Evolutionary conservation across 2,797 vertebrate species (phyloP).

Genomic region (Malacoctenus gilli): DNA sequence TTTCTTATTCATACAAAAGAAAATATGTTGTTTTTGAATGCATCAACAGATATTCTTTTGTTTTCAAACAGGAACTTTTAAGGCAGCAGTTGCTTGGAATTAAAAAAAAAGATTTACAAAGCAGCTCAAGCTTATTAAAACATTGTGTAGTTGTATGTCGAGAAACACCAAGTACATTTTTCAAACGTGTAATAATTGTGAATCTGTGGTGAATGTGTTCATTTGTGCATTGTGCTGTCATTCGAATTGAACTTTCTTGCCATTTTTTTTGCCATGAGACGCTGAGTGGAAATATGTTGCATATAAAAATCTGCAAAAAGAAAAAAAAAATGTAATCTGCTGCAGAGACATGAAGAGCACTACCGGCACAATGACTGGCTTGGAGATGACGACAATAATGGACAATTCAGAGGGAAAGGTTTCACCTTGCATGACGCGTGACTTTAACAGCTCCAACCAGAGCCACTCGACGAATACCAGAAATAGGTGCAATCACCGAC

Average conservation of each 20-base stretch:
- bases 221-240: no score
- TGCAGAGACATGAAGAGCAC: conserved; percentile 17
- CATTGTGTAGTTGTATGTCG: no score
- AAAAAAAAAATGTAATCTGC: conserved; percentile 13
- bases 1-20: no score
- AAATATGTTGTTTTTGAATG: no score
- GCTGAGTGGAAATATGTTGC: conserved; percentile 20
- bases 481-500: conserved; percentile 28
- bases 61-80: conserved; percentile 10
- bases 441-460: conserved; percentile 39
- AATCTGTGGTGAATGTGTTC: conserved; percentile 2
- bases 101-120: conserved; percentile 11
- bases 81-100: conserved; percentile 12
- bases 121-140: conserved; percentile 28
- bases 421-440: conserved; percentile 26
- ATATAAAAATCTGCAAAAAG: conserved; percentile 39
- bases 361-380: conserved; percentile 7
- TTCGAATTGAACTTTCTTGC: no score
- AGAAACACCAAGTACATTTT: conserved; percentile 3
- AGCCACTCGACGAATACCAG: conserved; percentile 43
- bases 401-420: conserved; percentile 20
- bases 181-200: conserved; percentile 8
- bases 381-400: conserved; percentile 24
- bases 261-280: no score
- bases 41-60: no score